A percentile compares a stretch with the other conserved stretches of the same genome.
Conservation (phyloP, 2,797 vertebrate species). For the Tamandua tetradactyla region DNA sequence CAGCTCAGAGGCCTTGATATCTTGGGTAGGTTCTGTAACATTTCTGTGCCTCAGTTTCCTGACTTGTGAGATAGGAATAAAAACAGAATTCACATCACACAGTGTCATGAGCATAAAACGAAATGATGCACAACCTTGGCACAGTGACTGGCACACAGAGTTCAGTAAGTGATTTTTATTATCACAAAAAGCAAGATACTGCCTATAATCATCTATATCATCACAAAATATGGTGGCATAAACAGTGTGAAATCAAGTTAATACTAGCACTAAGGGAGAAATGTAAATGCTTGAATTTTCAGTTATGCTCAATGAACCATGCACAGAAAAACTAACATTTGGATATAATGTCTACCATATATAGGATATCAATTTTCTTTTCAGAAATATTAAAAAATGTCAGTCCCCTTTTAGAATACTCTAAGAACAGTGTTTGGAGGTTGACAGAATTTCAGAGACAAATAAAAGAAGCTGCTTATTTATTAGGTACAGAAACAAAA, state of each 20-base stretch:
- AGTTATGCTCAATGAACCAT: neutral
- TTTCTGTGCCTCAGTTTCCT: conserved; percentile 40
- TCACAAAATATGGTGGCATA: neutral
- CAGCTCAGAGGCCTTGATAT: neutral
- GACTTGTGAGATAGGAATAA: neutral
- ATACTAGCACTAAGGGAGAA: neutral
- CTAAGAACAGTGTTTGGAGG: neutral
- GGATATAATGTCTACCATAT: neutral
- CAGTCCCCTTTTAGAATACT: neutral
- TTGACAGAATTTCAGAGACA: neutral
- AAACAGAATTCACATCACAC: neutral
- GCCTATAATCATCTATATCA: neutral
- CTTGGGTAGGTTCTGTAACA: neutral
- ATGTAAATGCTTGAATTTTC: neutral
- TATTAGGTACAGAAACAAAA: neutral
- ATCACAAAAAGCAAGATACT: neutral
- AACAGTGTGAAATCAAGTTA: neutral
- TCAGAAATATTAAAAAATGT: neutral
- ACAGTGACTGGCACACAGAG: neutral
- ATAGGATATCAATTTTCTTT: neutral
- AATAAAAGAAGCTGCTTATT: neutral
- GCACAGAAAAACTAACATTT: neutral
- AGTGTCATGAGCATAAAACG: neutral
- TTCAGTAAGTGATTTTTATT: neutral
- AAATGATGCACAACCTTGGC: neutral